Conservation (phyloP, 2,888 invertebrate species). For the Liopterus haemorrhoidalis region DNA sequence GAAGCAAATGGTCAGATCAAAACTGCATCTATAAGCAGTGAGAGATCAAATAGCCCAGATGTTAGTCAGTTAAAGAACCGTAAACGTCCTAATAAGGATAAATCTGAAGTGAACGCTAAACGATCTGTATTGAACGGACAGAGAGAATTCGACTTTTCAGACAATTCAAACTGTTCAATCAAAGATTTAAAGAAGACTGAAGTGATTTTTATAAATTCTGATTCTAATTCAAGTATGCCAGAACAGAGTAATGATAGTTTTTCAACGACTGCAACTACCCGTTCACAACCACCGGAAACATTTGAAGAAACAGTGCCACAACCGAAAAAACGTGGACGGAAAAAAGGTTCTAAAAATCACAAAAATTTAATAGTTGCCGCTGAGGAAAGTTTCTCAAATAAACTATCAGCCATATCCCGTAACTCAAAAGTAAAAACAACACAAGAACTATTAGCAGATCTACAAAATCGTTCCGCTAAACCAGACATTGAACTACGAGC, state of each 20-base stretch:
- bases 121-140: slow-evolving; percentile 49
- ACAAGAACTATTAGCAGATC: slow-evolving; percentile 71
- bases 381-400: slow-evolving; percentile 52
- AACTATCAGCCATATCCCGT: slow-evolving; percentile 51
- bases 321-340: slow-evolving; percentile 54
- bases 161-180: slow-evolving; percentile 44
- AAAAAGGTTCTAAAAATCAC: slow-evolving; percentile 55
- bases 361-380: slow-evolving; percentile 49
- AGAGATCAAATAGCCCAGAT: slow-evolving; percentile 9
- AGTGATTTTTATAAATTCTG: slow-evolving; percentile 43
- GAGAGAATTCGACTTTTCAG: slow-evolving; percentile 42
- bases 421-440: slow-evolving; percentile 68
- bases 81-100: too few species aligned
- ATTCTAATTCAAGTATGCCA: slow-evolving; percentile 50
- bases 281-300: slow-evolving; percentile 7
- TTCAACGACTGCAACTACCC: slow-evolving; percentile 16
- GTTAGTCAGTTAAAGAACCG: background rate
- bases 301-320: slow-evolving; percentile 32
- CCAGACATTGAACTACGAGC: slow-evolving; percentile 34
- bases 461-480: slow-evolving; percentile 47
- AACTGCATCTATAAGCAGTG: slow-evolving; percentile 16
- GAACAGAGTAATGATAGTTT: slow-evolving; percentile 45
- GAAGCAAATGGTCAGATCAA: slow-evolving; percentile 43
- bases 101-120: slow-evolving; percentile 36
- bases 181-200: slow-evolving; percentile 26